phyloP scores from a whole-genome alignment of 2,113 vertebrate species.

The Zosterops japonicus region DNA sequence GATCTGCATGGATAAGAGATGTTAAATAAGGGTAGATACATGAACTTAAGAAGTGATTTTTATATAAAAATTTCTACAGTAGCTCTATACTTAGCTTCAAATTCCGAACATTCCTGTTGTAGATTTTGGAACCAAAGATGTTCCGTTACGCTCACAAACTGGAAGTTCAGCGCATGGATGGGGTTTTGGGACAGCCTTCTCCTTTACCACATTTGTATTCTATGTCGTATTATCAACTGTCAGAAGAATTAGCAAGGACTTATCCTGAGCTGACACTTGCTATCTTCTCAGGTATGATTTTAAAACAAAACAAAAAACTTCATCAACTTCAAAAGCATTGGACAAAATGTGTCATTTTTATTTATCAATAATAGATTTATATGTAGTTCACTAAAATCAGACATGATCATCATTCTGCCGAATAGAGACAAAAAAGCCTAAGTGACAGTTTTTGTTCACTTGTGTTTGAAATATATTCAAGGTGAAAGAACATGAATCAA shows the following conservation, averaged over 20 bases:
- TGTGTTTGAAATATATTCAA: background rate
- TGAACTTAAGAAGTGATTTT: background rate
- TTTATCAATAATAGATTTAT: background rate
- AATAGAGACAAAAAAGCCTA: background rate
- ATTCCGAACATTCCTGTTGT: background rate
- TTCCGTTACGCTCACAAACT: constrained; percentile 98
- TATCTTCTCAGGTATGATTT: constrained; percentile 91
- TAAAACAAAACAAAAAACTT: background rate
- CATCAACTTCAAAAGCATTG: background rate
- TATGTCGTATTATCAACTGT: constrained; percentile 94
- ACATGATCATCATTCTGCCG: background rate
- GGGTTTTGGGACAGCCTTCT: constrained; percentile 88
- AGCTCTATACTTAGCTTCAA: background rate
- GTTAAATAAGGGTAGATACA: background rate
- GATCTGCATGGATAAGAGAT: background rate
- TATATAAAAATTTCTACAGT: background rate
- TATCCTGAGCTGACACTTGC: constrained; percentile 96
- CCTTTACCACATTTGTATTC: constrained; percentile 95
- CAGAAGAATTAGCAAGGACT: constrained; percentile 93
- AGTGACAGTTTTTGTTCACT: background rate
- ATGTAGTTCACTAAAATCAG: background rate
- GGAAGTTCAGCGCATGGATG: constrained; percentile 92
- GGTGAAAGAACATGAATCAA: background rate
- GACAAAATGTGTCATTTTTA: background rate
- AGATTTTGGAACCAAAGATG: constrained; percentile 98